A percentile compares a stretch with the other conserved stretches of the same genome.
These are phyloP conservation scores for Dexiosoma caninum DNA, from an alignment of 2,888 invertebrate species.

Conservation along the genomic window DNA sequence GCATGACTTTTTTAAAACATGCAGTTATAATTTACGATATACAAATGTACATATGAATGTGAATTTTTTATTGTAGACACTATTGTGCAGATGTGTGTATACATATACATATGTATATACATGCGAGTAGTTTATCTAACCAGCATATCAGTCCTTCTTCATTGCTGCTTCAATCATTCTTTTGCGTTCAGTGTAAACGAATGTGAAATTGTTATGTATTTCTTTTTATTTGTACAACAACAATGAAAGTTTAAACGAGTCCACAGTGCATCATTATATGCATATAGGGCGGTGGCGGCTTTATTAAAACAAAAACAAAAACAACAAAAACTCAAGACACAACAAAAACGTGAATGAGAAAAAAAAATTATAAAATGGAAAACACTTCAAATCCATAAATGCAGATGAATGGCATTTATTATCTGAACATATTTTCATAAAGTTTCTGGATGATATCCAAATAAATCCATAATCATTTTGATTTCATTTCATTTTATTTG, in stretches of 20 bases:
- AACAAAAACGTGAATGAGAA: no score
- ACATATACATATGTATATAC: background rate
- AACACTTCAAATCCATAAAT: constrained; percentile 41
- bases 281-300: constrained; percentile 48
- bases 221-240: no score
- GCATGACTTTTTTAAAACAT: no score
- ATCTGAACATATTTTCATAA: constrained; percentile 22
- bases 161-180: constrained; percentile 16
- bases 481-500: background rate
- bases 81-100: background rate
- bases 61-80: no score
- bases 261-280: constrained; percentile 12
- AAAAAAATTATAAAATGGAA: background rate
- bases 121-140: constrained; percentile 44
- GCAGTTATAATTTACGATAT: no score
- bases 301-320: background rate
- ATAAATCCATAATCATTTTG: background rate
- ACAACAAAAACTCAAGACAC: constrained; percentile 14
- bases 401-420: constrained; percentile 22
- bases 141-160: constrained; percentile 56
- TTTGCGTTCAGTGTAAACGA: constrained; percentile 16
- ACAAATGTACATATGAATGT: background rate
- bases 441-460: constrained; percentile 16
- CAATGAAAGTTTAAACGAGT: constrained; percentile 22
- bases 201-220: constrained; percentile 10